These are phyloP conservation scores for Phylloscopus trochiloides DNA, from an alignment of 2,113 vertebrate species.

Conservation along the genomic window DNA sequence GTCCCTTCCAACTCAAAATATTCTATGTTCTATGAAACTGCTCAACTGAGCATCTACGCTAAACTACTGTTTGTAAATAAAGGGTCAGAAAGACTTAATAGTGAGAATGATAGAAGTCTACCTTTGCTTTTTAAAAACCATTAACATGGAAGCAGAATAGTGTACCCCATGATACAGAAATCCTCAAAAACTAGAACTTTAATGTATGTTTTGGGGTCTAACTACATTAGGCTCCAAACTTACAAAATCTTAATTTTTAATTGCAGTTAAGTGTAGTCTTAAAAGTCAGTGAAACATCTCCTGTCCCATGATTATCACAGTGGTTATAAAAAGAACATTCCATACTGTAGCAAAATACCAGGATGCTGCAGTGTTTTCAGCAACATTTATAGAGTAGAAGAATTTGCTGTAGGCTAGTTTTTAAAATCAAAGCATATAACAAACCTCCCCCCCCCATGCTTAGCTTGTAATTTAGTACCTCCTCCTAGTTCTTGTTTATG, in stretches of 20 bases:
- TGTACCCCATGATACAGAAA: conserved; percentile 2
- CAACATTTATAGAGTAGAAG: conserved; percentile 19
- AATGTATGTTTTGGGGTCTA: background rate
- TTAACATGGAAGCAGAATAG: background rate
- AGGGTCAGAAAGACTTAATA: background rate
- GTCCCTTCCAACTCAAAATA: background rate
- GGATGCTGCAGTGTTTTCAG: background rate
- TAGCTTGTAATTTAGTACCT: background rate
- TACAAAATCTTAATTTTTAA: background rate
- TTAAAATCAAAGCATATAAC: conserved; percentile 30
- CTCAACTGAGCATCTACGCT: background rate
- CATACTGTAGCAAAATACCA: conserved; percentile 29
- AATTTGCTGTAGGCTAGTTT: conserved; percentile 28
- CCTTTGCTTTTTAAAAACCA: background rate
- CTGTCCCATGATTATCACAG: background rate
- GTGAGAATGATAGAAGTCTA: conserved; percentile 1
- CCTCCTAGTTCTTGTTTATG: background rate
- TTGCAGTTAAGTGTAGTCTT: background rate
- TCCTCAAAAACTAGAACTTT: conserved; percentile 12
- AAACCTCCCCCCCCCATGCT: background rate
- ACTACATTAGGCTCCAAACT: background rate
- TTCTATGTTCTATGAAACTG: background rate
- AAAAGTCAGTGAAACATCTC: background rate
- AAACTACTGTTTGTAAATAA: conserved; percentile 39
- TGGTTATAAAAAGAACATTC: conserved; percentile 33